These are phyloP conservation scores for Argyrosomus japonicus DNA, from an alignment of 2,113 vertebrate species.

Conservation along the genomic window DNA sequence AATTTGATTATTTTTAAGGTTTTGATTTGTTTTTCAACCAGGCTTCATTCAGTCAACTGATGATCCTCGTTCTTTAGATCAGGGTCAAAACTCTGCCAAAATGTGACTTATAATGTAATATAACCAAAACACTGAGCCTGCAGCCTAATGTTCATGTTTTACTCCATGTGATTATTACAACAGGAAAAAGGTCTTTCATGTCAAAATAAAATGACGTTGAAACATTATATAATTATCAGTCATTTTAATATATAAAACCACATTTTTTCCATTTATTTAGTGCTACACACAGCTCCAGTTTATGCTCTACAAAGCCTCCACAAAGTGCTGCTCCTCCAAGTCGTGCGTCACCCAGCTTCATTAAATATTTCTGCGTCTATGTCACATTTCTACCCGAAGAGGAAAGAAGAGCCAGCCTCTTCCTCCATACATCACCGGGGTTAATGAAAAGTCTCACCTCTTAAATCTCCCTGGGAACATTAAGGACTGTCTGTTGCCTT, in stretches of 20 bases:
- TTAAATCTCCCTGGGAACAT: not conserved
- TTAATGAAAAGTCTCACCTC: slow-evolving; percentile 45
- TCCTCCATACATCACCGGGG: slow-evolving; percentile 18
- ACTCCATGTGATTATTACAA: not conserved
- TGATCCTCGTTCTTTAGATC: too few relatives aligned
- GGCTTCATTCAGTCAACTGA: too few relatives aligned
- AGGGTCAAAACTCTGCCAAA: too few relatives aligned
- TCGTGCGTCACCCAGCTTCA: slow-evolving; percentile 25
- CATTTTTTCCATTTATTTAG: too few relatives aligned
- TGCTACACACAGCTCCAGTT: not conserved
- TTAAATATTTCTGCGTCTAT: slow-evolving; percentile 38
- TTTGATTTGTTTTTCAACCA: not conserved
- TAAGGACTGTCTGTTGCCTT: slow-evolving; percentile 8
- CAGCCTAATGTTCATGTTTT: not conserved
- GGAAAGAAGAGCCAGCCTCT: not conserved
- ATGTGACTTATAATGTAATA: too few relatives aligned
- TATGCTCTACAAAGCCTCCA: not conserved
- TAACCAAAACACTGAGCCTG: too few relatives aligned
- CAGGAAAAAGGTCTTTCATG: not conserved
- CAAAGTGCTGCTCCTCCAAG: slow-evolving; percentile 3
- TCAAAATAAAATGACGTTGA: not conserved
- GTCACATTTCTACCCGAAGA: slow-evolving; percentile 48
- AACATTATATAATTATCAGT: not conserved
- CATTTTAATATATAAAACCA: not conserved
- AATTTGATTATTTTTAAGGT: not conserved